Evolutionary conservation across 2,888 invertebrate genomes (phyloP).

Genomic region (Epinotia bilunana): DNA sequence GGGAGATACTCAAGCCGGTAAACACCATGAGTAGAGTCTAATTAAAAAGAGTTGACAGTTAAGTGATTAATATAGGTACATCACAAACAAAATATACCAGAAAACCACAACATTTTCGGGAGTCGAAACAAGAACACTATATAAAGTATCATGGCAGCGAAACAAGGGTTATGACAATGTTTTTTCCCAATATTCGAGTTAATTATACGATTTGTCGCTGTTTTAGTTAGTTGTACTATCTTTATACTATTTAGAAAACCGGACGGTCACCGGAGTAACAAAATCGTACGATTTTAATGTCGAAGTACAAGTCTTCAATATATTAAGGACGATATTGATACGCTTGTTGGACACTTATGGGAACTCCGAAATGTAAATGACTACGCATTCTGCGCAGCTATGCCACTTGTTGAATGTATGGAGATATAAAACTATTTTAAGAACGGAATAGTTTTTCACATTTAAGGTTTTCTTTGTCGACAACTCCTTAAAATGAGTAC

Average conservation of each 20-base stretch:
- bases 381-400: background rate
- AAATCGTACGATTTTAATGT: background rate
- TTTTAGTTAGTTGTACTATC: too few species aligned
- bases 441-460: background rate
- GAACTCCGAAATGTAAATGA: background rate
- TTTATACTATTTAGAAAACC: too few species aligned
- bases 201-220: background rate
- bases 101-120: too few species aligned
- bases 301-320: background rate
- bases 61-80: background rate
- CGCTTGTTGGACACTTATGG: background rate
- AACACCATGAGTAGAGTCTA: background rate
- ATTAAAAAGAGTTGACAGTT: too few species aligned
- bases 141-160: background rate
- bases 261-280: too few species aligned
- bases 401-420: slow-evolving; percentile 2
- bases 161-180: background rate
- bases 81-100: background rate
- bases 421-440: background rate
- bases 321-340: too few species aligned
- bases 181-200: background rate
- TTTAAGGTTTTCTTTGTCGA: background rate
- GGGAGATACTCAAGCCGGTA: background rate
- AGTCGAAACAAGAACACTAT: background rate
- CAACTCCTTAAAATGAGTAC: background rate